Base-by-base conservation (phyloP, 2,113 vertebrate genomes). In the Mola mola region DNA sequence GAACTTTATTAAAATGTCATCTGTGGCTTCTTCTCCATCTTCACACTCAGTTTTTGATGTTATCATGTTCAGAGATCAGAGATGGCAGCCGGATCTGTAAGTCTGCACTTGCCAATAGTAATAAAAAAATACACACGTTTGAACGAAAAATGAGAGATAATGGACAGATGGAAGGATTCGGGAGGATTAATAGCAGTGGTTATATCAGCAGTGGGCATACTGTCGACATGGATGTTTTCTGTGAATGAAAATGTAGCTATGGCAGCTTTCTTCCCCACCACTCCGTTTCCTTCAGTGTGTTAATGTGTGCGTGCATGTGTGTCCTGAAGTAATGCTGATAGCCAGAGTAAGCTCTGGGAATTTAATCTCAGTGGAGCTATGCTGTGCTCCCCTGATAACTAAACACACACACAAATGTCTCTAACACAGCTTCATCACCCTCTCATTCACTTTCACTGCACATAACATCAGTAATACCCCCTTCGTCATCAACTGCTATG, bases 321-420 rank as follows among this genome's bases (percentile, higher is more conserved):
- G 64, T 85, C 81, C 82, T 87, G 84, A 78, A 84, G 84, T 82
- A 87, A 84, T 82, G 84, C 84, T 86, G 84, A 89, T 87, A 83
- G 83, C 82, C 73, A 81, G 72, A 82, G 68, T 84, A 85, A 86
- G 74, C 81, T 79, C 83, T 82, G 84, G 79, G 84, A 86, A 86
- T 86, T 89, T 86, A 89, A 89, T 89, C 83, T 84, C 72, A 79
- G 78, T 65, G 70, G 77, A 86, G 87, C 87, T 79, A 75, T 83
- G 79, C 87, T 87, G 87, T 59, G 75, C 75, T 87, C 79, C 81
- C 77, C 85, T 84, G 85, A 89, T 84, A 87, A 79, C 79, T 79
- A 71, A 73, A 81, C 38, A 19, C 55, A 66, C 37, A 41, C 57
- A 52, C 56, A 26, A 59, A 13, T 15, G 26, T 67, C 58, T 76